These are phyloP conservation scores for Diloba caeruleocephala DNA, from an alignment of 2,888 invertebrate species.

Conservation along the genomic window DNA sequence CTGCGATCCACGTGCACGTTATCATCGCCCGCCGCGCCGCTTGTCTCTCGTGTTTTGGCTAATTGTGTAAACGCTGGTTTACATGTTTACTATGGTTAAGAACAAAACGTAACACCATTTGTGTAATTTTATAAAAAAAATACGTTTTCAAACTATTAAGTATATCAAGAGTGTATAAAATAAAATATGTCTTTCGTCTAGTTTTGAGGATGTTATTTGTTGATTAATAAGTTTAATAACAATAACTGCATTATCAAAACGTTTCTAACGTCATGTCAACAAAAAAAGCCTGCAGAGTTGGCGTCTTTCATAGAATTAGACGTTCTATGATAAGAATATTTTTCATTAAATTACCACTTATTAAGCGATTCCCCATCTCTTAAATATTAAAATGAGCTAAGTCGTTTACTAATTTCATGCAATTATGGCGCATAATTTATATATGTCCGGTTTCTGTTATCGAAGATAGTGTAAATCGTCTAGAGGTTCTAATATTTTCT, in stretches of 20 bases:
- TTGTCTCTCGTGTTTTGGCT: too few relatives aligned
- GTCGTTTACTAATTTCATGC: conserved; percentile 1
- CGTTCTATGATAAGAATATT: conserved; percentile 64
- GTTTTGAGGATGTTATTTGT: too few relatives aligned
- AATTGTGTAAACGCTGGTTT: too few relatives aligned
- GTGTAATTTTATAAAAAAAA: too few relatives aligned
- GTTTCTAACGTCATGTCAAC: conserved; percentile 49
- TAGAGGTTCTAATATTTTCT: conserved; percentile 82
- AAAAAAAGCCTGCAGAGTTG: conserved; percentile 64
- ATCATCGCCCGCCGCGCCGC: too few relatives aligned
- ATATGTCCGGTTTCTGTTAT: conserved; percentile 6
- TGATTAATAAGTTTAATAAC: too few relatives aligned
- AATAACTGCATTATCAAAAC: background rate
- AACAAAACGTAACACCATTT: too few relatives aligned
- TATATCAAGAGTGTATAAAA: too few relatives aligned
- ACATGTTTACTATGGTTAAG: too few relatives aligned
- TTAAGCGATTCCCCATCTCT: background rate
- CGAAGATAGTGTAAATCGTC: conserved; percentile 4
- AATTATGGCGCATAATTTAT: background rate
- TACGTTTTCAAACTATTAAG: too few relatives aligned
- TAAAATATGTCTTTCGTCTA: too few relatives aligned
- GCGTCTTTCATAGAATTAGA: conserved; percentile 78
- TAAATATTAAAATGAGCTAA: background rate
- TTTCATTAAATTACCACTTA: conserved; percentile 1
- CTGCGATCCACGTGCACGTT: too few relatives aligned